phyloP scores from a whole-genome alignment of 2,113 vertebrate species.

The Steatornis caripensis region DNA sequence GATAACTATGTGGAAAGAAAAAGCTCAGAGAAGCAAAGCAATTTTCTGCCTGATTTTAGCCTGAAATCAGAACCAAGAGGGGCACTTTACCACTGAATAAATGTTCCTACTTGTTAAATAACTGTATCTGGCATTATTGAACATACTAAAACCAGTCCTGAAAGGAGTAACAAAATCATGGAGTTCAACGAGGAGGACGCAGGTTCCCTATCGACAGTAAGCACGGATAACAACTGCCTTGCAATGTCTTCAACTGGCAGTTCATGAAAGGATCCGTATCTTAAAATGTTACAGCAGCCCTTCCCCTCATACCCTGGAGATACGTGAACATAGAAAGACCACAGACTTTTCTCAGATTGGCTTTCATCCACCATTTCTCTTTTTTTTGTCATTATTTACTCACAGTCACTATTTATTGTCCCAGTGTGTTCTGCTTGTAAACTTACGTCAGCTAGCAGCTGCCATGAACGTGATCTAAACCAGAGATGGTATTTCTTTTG shows the following conservation, averaged over 20 bases:
- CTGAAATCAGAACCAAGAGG: neutral
- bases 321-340: neutral
- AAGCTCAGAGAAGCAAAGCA: neutral
- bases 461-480: accelerated
- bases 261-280: neutral
- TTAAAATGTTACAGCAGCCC: neutral
- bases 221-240: neutral
- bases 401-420: neutral
- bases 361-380: neutral
- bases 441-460: neutral
- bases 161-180: neutral
- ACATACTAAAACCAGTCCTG: neutral
- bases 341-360: neutral
- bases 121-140: neutral
- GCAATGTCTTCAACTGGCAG: neutral
- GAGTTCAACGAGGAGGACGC: neutral
- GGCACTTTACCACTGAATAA: neutral
- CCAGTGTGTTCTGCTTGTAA: neutral
- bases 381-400: neutral
- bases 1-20: neutral
- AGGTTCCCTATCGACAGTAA: neutral
- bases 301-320: neutral
- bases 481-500: neutral
- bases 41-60: neutral
- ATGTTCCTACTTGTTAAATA: neutral